phyloP scores from a whole-genome alignment of 2,797 vertebrate species.

The Tachyglossus aculeatus region DNA sequence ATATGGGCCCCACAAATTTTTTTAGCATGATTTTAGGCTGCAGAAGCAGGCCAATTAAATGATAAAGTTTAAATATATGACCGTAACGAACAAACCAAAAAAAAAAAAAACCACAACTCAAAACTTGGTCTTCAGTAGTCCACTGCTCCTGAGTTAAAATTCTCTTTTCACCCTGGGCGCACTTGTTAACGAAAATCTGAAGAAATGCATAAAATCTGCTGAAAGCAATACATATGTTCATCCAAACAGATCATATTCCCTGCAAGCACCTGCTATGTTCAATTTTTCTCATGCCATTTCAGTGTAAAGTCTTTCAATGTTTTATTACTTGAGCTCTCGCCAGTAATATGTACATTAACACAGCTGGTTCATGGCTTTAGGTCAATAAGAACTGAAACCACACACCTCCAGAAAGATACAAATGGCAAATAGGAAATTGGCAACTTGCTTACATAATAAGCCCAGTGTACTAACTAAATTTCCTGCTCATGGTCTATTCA shows the following conservation, averaged over 20 bases:
- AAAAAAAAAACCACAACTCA: neutral
- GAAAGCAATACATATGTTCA: constrained; percentile 1
- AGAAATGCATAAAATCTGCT: neutral
- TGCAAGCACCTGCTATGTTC: constrained; percentile 38
- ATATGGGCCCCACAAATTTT: neutral
- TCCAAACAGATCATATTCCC: constrained; percentile 2
- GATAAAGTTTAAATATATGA: neutral
- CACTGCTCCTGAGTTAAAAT: neutral
- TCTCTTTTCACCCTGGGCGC: neutral
- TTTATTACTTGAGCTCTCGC: no score
- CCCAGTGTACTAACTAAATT: constrained; percentile 4
- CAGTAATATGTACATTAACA: no score
- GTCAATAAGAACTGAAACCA: no score
- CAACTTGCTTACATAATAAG: neutral
- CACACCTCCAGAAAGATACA: neutral
- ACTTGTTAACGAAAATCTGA: neutral
- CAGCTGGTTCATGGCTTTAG: neutral
- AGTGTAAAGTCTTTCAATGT: neutral
- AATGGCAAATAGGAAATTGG: neutral
- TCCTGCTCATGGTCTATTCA: neutral
- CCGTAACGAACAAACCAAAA: neutral
- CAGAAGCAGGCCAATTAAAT: constrained; percentile 3
- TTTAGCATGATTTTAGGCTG: neutral
- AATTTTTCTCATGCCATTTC: constrained; percentile 29
- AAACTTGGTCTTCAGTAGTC: constrained; percentile 2